Base-by-base conservation (phyloP, 2,113 vertebrate genomes). In the Pitta sordida region DNA sequence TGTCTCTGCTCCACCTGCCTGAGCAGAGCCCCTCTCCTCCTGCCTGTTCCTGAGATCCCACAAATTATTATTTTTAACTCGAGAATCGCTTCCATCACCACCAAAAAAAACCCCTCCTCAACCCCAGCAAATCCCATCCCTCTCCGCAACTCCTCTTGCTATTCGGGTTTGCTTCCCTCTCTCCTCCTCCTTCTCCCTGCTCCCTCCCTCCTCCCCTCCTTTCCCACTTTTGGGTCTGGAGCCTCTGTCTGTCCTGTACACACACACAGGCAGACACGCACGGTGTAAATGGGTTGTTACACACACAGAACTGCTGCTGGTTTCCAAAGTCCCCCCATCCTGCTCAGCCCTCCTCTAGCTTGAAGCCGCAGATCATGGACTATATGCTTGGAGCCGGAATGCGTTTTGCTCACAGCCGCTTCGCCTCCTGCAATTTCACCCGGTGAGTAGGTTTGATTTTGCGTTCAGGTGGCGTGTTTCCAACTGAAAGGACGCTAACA, bases 361-460 rank as follows among this genome's bases (percentile, higher is more conserved):
- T 73, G 86, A 83, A 86, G 63, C 62, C 52, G 88, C 95, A 83
- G 70, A 97, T 36, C 85, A 98, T 97, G 98, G 97, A 95, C 53
- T 95, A 60, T 94, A 36, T 29, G 49, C 80, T 89, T 23, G 95
- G 55, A 94, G 59, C n/a, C 62, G 68, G 96, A 96, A 95, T 83
- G 34, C 76, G 13, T 96, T 95, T 94, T 69, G 30, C 91, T 64
- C 89, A 63, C 91, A 68, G 88, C 81, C 95, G 30, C 71, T 92
- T 96, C 82, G 53, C 92, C 64, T 97, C 94, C 91, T 91, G 95
- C 93, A 59, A 63, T 96, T 86, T 92, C 89, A 79, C 82, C 71
- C 63, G 98, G 98, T 98, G 94, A 98, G 98, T 98, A 77, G 69
- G 63, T 84, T 94, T 94, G 70, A 64, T 89, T 78, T 75, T 89